Evolutionary conservation across 1,140 invertebrate species (phyloP).

Genomic region (Macrotrachela quadricornifera): DNA sequence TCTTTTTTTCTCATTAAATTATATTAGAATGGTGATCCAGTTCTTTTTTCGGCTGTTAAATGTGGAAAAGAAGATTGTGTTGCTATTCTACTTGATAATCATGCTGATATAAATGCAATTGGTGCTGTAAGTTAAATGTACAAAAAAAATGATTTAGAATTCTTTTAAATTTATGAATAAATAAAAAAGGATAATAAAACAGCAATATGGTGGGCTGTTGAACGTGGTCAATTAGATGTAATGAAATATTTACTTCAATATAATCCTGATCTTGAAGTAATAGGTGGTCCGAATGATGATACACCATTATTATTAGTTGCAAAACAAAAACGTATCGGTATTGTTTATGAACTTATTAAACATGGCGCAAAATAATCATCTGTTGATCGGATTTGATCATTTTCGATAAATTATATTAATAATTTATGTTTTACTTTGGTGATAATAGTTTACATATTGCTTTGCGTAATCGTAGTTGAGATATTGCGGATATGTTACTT

Average conservation of each 20-base stretch:
- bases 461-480: conserved; percentile 66
- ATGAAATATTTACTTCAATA: conserved; percentile 60
- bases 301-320: conserved; percentile 74
- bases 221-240: conserved; percentile 71
- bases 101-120: conserved; percentile 79
- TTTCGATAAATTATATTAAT: not conserved
- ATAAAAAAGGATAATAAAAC: conserved; percentile 74
- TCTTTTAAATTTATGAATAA: not conserved
- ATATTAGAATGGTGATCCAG: conserved; percentile 57
- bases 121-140: conserved; percentile 58
- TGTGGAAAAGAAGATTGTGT: conserved; percentile 73
- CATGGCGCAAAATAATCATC: conserved; percentile 76
- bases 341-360: conserved; percentile 70
- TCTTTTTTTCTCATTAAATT: not conserved
- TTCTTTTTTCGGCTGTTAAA: conserved; percentile 83
- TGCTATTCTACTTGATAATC: conserved; percentile 75
- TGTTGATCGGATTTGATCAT: conserved; percentile 51
- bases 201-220: conserved; percentile 81
- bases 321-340: conserved; percentile 64
- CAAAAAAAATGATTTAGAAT: not conserved
- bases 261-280: conserved; percentile 76
- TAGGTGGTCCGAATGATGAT: conserved; percentile 64
- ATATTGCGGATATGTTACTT: conserved; percentile 74
- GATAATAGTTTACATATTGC: conserved; percentile 91
- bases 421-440: conserved; percentile 38